Base-by-base conservation (phyloP, 2,888 invertebrate species). In the Polydesmus complanatus region DNA sequence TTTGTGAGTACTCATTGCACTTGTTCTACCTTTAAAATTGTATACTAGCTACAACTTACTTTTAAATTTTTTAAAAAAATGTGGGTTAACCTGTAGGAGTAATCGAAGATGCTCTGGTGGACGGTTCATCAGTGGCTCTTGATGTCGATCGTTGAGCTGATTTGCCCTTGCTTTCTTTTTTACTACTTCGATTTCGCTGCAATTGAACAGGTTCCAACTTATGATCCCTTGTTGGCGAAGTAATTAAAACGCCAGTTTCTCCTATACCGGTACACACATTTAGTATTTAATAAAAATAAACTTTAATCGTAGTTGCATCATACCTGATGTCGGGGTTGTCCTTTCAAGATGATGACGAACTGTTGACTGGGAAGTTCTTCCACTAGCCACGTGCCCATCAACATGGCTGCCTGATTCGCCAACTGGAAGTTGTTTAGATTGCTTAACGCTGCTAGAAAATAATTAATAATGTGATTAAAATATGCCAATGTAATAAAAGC, bases 171-270 rank as follows among this genome's bases (percentile, higher is more conserved):
- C 25, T 60, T 11, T 53, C 53, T 3, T 57, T 57, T 19, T 19
- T 23, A 5, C 37, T 23, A 57, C 21, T 22, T 8, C 19, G 52
- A 51, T 52, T 55, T 49, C 49, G 56, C 26, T 62, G 61, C 37
- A 61, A 54, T 23, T 58, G 58, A 27, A 54, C 63, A n/a, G 63
- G 63, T 51, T 63, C 63, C 26, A 63, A 48, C 58, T 62, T 63
- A 58, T 62, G 62, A 56, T 63, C 63, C 22, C 63, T 25, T 11
- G 63, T 63, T 19, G 63, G 63, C 25, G 63, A 63, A 3, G 63
- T 63, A 22, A 63, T 54, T 25, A 63, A 54, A n/a, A 58, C 37
- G 49, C 63, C 63, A 23, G 49, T 60, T 26, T 60, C 60, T 3
- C 60, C 60, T 60, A n/a, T 22, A 47, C 3, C 37, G 14, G 14